Evolutionary conservation across 1,140 invertebrate genomes (phyloP).

Genomic region (Leptinotarsa defecta): DNA sequence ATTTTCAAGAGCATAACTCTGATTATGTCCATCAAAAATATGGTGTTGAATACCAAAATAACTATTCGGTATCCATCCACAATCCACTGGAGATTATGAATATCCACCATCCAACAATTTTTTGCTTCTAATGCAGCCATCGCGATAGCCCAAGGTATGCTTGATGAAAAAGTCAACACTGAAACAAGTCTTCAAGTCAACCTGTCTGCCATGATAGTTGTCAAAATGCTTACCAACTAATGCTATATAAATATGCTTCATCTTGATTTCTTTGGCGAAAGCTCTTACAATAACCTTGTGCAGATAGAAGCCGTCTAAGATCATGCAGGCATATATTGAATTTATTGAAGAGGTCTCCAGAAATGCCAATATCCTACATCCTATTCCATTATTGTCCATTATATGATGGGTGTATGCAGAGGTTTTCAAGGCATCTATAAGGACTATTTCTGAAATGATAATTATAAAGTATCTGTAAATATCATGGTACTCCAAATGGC

Average conservation of each 20-base stretch:
- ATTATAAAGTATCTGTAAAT: neutral
- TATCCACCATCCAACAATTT: constrained; percentile 63
- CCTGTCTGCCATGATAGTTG: neutral
- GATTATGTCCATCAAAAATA: constrained; percentile 61
- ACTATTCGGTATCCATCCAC: constrained; percentile 60
- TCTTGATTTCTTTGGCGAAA: constrained; percentile 58
- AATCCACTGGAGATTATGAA: constrained; percentile 59
- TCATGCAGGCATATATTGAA: constrained; percentile 64
- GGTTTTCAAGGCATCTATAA: constrained; percentile 59
- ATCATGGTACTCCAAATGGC: no score
- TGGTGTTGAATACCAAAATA: constrained; percentile 60
- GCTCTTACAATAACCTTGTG: constrained; percentile 64
- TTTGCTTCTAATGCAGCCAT: constrained; percentile 56
- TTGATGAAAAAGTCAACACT: constrained; percentile 59
- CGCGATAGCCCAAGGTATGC: constrained; percentile 58
- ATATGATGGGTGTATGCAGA: constrained; percentile 52
- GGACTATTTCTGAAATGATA: constrained; percentile 52
- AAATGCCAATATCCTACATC: constrained; percentile 60
- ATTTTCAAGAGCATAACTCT: constrained; percentile 61
- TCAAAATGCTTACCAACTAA: constrained; percentile 49
- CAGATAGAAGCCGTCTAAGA: constrained; percentile 64
- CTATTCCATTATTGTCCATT: constrained; percentile 58
- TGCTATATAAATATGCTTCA: constrained; percentile 55
- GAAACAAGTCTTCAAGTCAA: constrained; percentile 30
- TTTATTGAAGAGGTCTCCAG: constrained; percentile 59